Percentiles rank a stretch among this genome's conserved stretches.
phyloP scores from a whole-genome alignment of 2,113 vertebrate genomes.

The Spea bombifrons region DNA sequence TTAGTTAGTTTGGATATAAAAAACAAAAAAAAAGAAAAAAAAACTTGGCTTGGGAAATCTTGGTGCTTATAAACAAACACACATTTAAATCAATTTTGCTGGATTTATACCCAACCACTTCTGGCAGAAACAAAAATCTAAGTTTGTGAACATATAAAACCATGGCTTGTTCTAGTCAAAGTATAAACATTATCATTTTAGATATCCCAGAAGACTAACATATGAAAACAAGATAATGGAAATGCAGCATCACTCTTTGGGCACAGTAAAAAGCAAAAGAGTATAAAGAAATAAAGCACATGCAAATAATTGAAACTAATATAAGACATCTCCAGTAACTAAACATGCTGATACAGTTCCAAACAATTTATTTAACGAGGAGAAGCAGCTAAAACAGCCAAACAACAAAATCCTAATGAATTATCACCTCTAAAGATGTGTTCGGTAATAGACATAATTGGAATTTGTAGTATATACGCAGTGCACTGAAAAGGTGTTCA shows the following conservation, averaged over 20 bases:
- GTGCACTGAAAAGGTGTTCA: too few relatives aligned
- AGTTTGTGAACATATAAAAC: neutral
- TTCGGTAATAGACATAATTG: too few relatives aligned
- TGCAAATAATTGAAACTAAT: neutral
- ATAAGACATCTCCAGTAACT: neutral
- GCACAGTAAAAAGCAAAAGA: neutral
- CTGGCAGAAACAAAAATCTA: neutral
- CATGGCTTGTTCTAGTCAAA: neutral
- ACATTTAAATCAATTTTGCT: neutral
- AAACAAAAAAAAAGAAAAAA: too few relatives aligned
- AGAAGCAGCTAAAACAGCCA: too few relatives aligned
- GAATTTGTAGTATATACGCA: too few relatives aligned
- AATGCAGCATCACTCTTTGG: neutral
- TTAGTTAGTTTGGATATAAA: too few relatives aligned
- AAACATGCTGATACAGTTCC: neutral
- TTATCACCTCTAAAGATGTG: too few relatives aligned
- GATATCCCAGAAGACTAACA: neutral
- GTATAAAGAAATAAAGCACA: neutral
- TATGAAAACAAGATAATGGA: neutral
- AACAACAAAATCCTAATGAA: too few relatives aligned
- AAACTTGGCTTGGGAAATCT: too few relatives aligned
- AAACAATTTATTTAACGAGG: neutral
- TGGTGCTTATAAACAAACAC: too few relatives aligned
- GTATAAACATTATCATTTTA: conserved; percentile 6
- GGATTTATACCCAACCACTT: neutral